Base-by-base conservation (phyloP, 2,888 invertebrate genomes). In the Nebria brevicollis region DNA sequence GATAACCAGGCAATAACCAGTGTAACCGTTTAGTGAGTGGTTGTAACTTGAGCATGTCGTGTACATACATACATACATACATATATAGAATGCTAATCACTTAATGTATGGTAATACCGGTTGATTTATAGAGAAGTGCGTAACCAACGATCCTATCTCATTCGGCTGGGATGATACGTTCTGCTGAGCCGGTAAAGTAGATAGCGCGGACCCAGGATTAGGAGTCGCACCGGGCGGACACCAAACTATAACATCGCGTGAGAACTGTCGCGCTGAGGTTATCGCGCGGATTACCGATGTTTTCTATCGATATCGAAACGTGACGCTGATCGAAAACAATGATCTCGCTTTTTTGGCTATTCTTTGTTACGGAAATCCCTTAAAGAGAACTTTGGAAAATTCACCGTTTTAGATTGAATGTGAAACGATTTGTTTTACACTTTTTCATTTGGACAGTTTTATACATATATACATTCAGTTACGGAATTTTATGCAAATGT, bases 81-180 rank as follows among this genome's bases (percentile, higher is more conserved):
- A 34, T 70, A 20, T 20, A 20, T 20, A 70, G 25, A 70, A 70
- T 70, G 78, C 83, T 83, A 77, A 82, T 83, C 82, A 76, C 76
- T 81, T 84, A 84, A 84, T 84, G 80, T 83, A 84, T 84, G 84
- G 79, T 83, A 84, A 84, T 84, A 77, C 83, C 83, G 72, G 70
- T 70, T 83, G 84, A 84, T 84, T 84, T 84, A 83, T 83, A 82
- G 78, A 43, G n/a, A 26, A 43, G 66, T n/a, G 66, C 34, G 41
- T 20, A 68, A 8, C 70, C 54, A 7, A 7, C 20, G 43, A 70
- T 42, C 70, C 20, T 70, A 70, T 25, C 77, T n/a, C 20, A 15
- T 68, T 65, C 10, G 68, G 73, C 13, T 70, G 70, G 70, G 70
- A 34, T 70, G 73, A 73, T 73, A 13, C 54, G 73, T 73, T 42